Conservation (phyloP, 2,888 invertebrate genomes). For the Meloe dianella region DNA sequence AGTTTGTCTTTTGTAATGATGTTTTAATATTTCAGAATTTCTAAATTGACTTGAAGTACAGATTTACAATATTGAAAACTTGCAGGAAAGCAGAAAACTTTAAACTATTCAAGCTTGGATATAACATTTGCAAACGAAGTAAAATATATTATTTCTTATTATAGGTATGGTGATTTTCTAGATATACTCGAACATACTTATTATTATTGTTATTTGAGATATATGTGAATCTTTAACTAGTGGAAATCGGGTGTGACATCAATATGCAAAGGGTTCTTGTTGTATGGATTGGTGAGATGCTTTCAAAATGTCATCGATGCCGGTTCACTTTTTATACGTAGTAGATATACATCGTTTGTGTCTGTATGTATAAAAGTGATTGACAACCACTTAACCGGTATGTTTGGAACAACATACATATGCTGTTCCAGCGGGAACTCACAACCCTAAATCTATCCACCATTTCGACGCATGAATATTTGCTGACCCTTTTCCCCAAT, state of each 20-base stretch:
- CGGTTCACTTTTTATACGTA: conserved; percentile 22
- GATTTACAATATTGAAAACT: not conserved
- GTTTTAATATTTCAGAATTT: not conserved
- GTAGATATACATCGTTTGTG: not conserved
- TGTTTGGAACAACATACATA: conserved; percentile 40
- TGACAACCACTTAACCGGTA: conserved; percentile 47
- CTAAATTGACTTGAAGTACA: not conserved
- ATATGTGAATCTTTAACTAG: not conserved
- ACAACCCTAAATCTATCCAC: conserved; percentile 12
- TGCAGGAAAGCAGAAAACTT: not conserved
- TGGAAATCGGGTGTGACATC: not conserved
- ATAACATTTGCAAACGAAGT: too few relatives aligned
- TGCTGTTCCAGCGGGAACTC: conserved; percentile 22
- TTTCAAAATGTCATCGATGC: conserved; percentile 39
- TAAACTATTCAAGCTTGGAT: not conserved
- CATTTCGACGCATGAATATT: conserved; percentile 39
- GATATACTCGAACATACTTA: not conserved
- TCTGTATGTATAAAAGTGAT: conserved; percentile 31
- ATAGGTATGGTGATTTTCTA: not conserved
- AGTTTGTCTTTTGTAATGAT: not conserved
- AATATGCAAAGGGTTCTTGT: not conserved
- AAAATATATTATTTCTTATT: not conserved
- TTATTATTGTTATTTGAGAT: not conserved
- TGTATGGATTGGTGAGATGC: conserved; percentile 15
- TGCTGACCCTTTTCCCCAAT: conserved; percentile 35